These are phyloP conservation scores for Coracopsis vasa DNA, from an alignment of 2,113 vertebrate genomes.

Conservation along the genomic window DNA sequence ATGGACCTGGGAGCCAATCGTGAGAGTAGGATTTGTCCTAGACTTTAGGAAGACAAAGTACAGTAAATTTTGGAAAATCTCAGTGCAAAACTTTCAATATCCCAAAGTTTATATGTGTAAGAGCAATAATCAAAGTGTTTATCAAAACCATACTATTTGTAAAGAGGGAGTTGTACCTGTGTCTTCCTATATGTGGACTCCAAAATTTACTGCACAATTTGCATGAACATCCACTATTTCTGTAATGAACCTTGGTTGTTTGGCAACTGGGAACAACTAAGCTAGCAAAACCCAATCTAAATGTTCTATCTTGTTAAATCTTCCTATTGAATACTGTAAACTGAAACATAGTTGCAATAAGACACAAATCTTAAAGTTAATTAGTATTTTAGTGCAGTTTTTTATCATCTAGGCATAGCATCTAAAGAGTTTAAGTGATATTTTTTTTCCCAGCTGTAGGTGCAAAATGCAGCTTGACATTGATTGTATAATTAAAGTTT, in stretches of 20 bases:
- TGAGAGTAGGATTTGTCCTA: not conserved
- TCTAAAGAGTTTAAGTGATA: not conserved
- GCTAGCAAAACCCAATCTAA: slow-evolving; percentile 5
- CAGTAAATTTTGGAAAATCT: not conserved
- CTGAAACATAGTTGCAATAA: not conserved
- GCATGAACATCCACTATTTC: not conserved
- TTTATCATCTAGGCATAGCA: not conserved
- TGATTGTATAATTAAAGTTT: not conserved
- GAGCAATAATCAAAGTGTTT: not conserved
- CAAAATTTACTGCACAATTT: not conserved
- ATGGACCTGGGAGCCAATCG: not conserved
- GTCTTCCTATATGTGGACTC: not conserved
- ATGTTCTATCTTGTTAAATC: not conserved
- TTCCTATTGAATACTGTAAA: slow-evolving; percentile 5
- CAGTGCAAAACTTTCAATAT: not conserved
- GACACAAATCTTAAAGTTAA: slow-evolving; percentile 21
- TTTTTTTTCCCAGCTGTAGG: not conserved
- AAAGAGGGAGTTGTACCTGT: not conserved
- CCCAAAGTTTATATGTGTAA: not conserved
- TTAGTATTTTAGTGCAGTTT: not conserved
- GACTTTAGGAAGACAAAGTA: not conserved
- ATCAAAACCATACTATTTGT: not conserved
- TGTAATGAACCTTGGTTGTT: not conserved
- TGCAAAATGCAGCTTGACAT: not conserved
- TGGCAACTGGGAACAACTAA: not conserved